phyloP scores from a whole-genome alignment of 1,140 invertebrate species.

The Drosophila grimshawi region DNA sequence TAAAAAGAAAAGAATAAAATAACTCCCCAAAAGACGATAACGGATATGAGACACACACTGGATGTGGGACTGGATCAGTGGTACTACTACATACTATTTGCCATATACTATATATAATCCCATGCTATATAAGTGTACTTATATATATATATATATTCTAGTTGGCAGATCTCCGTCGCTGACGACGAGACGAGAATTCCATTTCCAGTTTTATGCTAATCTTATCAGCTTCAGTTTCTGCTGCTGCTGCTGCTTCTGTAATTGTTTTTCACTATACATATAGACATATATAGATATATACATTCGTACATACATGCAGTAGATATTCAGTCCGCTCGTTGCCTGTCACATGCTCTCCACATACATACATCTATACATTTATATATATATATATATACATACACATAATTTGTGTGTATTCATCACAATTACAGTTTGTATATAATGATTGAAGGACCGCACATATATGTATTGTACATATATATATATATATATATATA shows the following conservation, averaged over 20 bases:
- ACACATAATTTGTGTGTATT: neutral
- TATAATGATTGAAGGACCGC: too few species aligned
- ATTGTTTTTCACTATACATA: neutral
- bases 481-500: too few species aligned
- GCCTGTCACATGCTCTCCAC: neutral
- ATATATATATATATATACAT: neutral
- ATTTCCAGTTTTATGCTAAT: conserved; percentile 42
- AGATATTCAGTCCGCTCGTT: neutral
- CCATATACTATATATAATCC: neutral
- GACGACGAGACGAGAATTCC: neutral
- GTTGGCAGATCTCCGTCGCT: neutral
- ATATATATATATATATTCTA: neutral
- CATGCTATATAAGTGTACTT: too few species aligned
- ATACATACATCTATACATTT: too few species aligned
- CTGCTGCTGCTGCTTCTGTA: neutral
- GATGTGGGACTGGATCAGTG: conserved; percentile 16
- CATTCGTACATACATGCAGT: neutral
- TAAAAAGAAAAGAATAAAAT: too few species aligned
- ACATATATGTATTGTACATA: too few species aligned
- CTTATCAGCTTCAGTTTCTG: conserved; percentile 38
- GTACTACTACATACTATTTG: neutral
- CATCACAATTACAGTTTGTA: too few species aligned
- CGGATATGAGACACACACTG: neutral
- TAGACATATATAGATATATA: neutral
- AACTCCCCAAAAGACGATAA: neutral